phyloP scores from a whole-genome alignment of 2,888 invertebrate species.

The Biston stratarius region DNA sequence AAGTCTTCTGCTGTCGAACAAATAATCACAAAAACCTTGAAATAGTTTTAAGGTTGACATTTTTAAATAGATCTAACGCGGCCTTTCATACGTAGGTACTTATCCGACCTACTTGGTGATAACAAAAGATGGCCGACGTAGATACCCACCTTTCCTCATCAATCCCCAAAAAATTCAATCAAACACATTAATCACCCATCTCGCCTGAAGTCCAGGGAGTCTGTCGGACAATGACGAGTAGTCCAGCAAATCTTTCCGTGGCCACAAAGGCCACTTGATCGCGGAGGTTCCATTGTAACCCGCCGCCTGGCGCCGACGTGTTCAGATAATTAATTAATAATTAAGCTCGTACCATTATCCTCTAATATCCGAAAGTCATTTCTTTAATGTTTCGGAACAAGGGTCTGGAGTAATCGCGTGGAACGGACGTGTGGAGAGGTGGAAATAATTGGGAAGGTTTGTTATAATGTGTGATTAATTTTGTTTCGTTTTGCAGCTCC shows the following conservation, averaged over 20 bases:
- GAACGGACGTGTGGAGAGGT: conserved; percentile 39
- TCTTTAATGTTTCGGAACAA: conserved; percentile 41
- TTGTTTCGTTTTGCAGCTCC: conserved; percentile 21
- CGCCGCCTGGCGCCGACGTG: conserved; percentile 41
- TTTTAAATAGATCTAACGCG: too few relatives aligned
- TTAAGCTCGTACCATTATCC: conserved; percentile 43
- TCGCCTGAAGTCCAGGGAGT: conserved; percentile 9
- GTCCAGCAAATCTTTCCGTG: conserved; percentile 32
- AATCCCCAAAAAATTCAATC: conserved; percentile 10
- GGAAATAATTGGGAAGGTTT: conserved; percentile 38
- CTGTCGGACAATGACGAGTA: conserved; percentile 16
- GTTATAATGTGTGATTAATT: conserved; percentile 38
- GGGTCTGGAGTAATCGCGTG: conserved; percentile 38
- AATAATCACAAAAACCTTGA: too few relatives aligned
- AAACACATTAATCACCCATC: conserved; percentile 22
- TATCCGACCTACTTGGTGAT: neutral
- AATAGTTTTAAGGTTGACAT: too few relatives aligned
- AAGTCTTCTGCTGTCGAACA: too few relatives aligned
- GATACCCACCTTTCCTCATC: conserved; percentile 3
- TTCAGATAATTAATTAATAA: conserved; percentile 50
- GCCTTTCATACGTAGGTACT: neutral
- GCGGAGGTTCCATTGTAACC: conserved; percentile 38
- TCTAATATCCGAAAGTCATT: conserved; percentile 44
- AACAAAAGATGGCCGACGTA: conserved; percentile 2
- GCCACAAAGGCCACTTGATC: conserved; percentile 37